Base-by-base conservation (phyloP, 2,797 vertebrate genomes). In the Coendou prehensilis region DNA sequence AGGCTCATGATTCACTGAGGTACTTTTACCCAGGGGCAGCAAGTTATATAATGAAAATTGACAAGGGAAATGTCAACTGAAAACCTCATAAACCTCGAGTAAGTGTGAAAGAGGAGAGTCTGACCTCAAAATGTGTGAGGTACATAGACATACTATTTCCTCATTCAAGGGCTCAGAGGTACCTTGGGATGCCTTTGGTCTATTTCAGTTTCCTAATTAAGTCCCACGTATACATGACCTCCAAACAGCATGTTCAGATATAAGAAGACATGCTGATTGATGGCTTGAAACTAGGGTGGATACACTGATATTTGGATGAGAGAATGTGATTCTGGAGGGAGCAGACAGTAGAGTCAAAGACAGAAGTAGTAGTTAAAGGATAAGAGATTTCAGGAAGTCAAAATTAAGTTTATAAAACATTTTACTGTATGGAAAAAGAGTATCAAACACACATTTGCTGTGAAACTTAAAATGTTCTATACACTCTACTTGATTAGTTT, bases 41-140 rank as follows among this genome's bases (percentile, higher is more conserved):
- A 85, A 76, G n/a, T 89, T 73, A 92, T 4, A 30, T 87, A 87
- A 86, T 94, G 28, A 64, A 80, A 96, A 95, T 90, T 73, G 93
- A 82, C 76, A 86, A 81, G 54, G 15, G 52, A 96, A 95, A 89
- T 52, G 11, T 56, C 45, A 93, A 54, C 45, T 63, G 18, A 76
- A 93, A 95, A 41, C 47, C 52, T 89, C 71, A 94, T 57, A 81
- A 96, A 71, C 14, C 41, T 86, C 57, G 9, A 92, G 8, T 87
- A 88, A 80, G 11, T 96, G 9, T 85, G 63, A 86, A 96, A 79
- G 28, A 8, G 28, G 23, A 59, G 14, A 95, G 52, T 86, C 8
- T 94, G 76, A 89, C 59, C n/a, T 22, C 73, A 20, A 84, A 92
- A 93, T 59, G 14, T 83, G 9, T 57, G 59, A 59, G 80, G 28